Percentiles rank a stretch among this genome's conserved stretches.
These are phyloP conservation scores for Lasiurus borealis DNA, from an alignment of 2,113 vertebrate species.

Conservation along the genomic window DNA sequence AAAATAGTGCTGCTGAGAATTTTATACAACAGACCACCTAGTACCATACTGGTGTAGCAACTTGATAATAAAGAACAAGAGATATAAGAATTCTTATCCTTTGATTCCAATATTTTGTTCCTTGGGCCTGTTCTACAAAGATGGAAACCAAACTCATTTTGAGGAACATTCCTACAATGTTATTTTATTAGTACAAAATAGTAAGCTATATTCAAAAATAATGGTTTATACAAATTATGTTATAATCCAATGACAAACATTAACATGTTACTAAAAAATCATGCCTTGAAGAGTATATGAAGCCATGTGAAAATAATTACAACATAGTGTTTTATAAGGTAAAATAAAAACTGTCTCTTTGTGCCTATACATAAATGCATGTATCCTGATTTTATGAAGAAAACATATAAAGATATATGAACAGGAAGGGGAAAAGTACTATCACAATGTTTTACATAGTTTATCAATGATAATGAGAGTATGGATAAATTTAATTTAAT, in stretches of 20 bases:
- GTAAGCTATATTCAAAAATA: neutral
- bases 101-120: neutral
- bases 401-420: neutral
- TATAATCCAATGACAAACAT: neutral
- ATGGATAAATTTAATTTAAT: slow-evolving; percentile 13
- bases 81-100: neutral
- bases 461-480: neutral
- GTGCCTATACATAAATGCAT: neutral
- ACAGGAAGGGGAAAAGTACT: neutral
- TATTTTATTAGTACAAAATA: neutral
- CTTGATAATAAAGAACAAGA: neutral
- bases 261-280: slow-evolving; percentile 11
- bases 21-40: neutral
- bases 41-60: neutral
- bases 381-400: neutral
- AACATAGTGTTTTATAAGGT: neutral
- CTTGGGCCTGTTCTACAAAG: neutral
- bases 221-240: neutral
- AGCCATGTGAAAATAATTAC: neutral
- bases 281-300: neutral
- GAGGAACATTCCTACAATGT: neutral
- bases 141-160: neutral
- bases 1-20: neutral
- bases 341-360: neutral
- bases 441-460: neutral